Evolutionary conservation across 2,797 vertebrate species (phyloP), one percentile per base, ranked within the genome.

Genomic region (Ficedula albicollis): DNA sequence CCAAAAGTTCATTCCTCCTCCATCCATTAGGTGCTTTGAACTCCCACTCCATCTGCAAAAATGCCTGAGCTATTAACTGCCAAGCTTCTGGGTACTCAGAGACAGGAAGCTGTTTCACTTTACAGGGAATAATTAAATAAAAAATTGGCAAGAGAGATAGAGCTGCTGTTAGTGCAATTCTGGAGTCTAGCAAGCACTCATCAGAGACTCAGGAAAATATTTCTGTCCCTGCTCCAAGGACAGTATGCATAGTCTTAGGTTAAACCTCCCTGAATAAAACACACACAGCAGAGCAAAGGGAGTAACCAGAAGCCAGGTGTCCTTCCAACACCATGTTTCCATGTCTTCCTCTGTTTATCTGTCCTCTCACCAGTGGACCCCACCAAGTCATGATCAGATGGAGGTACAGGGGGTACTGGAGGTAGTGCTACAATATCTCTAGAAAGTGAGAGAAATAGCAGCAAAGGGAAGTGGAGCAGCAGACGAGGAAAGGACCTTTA

Each of bases 61-160:
- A 58, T 16, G 58, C 55, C 77, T 86, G 80, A 90, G 55, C 82
- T 72, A 86, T 86, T 83, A 86, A 75, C 80, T 87, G 66, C 66
- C 87, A 90, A 93, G 80, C 76, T 95, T 93, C 89, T 92, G 76
- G 94, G 62, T 75, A 93, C 82, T 91, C 83, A 82, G 80, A 72
- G 66, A 32, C 66, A 90, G 84, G 87, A 96, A 94, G 62, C 59
- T 91, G 32, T 72, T 95, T 88, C 32, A 30, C 55, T 96, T 95
- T 87, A 90, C 63, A 70, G 67, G 55, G 59, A 93, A 81, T 79
- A 91, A 93, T 88, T 91, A 96, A 91, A 93, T 84, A 90, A 41
- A 81, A 81, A 82, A 92, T 84, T 94, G 94, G 83, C 93, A 79
- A 76, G 38, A 68, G 38, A 85, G 44, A 39, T 10, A 21, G 75